These are phyloP conservation scores for Uria lomvia DNA, from an alignment of 2,113 vertebrate genomes.

Conservation along the genomic window DNA sequence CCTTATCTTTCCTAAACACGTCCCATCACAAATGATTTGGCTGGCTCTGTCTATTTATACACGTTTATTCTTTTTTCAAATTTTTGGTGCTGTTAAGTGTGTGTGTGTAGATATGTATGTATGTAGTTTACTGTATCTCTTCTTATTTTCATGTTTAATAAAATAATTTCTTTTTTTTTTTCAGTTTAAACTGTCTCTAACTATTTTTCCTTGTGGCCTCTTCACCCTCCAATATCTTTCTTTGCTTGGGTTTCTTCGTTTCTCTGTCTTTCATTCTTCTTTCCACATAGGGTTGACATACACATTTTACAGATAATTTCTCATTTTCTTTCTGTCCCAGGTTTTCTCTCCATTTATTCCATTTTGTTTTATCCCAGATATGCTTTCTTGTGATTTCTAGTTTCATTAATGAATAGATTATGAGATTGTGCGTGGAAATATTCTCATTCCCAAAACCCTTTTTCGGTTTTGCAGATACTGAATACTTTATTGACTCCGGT, in stretches of 20 bases:
- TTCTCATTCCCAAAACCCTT: not conserved
- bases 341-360: not conserved
- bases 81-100: not conserved
- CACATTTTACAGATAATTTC: not conserved
- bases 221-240: not conserved
- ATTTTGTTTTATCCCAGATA: not conserved
- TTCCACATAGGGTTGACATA: not conserved
- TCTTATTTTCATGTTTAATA: not conserved
- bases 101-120: accelerated
- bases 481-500: not conserved
- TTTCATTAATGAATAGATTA: not conserved
- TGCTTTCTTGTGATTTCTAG: not conserved
- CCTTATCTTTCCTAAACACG: not conserved
- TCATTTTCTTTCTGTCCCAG: not conserved
- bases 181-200: not conserved
- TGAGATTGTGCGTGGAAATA: not conserved
- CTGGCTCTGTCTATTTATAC: not conserved
- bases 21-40: not conserved
- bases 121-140: not conserved
- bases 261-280: not conserved
- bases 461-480: not conserved
- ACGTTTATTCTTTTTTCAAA: not conserved
- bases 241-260: not conserved
- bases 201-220: not conserved
- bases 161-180: not conserved